These are phyloP conservation scores for Raja brachyura DNA, from an alignment of 2,113 vertebrate genomes.

Conservation along the genomic window DNA sequence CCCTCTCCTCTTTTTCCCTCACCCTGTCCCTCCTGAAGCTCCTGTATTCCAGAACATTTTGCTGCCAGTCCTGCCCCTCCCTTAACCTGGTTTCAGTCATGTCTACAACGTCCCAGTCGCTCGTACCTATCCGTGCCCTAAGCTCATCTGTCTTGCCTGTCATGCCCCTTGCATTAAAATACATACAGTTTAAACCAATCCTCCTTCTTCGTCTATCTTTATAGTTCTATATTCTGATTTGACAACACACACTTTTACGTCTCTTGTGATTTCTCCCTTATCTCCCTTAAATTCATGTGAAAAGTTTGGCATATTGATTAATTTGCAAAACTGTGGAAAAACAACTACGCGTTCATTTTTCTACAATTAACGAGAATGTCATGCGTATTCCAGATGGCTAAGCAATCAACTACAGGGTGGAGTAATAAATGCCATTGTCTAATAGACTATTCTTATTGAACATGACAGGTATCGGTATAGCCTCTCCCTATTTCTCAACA, in stretches of 20 bases:
- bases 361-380: not conserved
- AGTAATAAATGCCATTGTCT: not conserved
- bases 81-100: no score
- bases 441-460: not conserved
- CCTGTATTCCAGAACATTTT: no score
- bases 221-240: not conserved
- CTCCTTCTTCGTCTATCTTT: no score
- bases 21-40: no score
- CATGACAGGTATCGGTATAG: not conserved
- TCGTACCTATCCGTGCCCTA: no score
- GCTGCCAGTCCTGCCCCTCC: no score
- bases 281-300: not conserved
- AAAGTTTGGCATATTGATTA: not conserved
- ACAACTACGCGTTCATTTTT: not conserved
- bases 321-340: not conserved
- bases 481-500: slow-evolving; percentile 33
- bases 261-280: not conserved
- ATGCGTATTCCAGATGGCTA: not conserved
- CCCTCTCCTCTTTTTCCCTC: no score
- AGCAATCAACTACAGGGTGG: not conserved
- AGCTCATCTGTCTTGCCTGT: no score
- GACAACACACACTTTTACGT: not conserved
- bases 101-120: no score
- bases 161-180: no score
- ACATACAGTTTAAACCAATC: no score